Evolutionary conservation across 2,797 vertebrate species (phyloP), one percentile per base, ranked within the genome.

Genomic region (Dicrostonyx torquatus): DNA sequence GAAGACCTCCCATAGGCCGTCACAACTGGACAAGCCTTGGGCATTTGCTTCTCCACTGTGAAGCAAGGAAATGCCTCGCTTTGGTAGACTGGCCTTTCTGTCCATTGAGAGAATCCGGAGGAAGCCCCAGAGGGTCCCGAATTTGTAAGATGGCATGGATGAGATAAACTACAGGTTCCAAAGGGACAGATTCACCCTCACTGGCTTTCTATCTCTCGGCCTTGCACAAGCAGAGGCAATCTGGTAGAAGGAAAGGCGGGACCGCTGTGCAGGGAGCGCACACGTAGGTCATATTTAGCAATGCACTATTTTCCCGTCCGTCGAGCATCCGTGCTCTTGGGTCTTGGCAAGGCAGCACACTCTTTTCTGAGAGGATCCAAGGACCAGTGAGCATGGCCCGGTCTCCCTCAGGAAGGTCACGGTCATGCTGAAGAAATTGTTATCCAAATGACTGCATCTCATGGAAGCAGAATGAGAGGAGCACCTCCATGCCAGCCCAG

Each of bases 331-430:
- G 0, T 13, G 48, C 29, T 3, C 37, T 26, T 17, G 64, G n/a
- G 13, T 60, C 2, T 53, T 84, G 55, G 0, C 37, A 43, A 45
- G 45, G 18, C 20, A 58, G 37, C 3, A 17, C 4, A 8, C 15
- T 87, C 68, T 72, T 72, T 87, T 92, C 68, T 60, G 18, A 80
- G 18, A 29, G 66, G 17, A 31, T 40, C 13, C 58, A 37, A 80
- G 88, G 53, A 72, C 70, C 78, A 68, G 6, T 29, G n/a, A 89
- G 14, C 48, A 18, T 15, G 26, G 66, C 50, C 72, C 48, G n/a
- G 20, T 75, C 90, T 83, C 66, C 87, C 50, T 50, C 55, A 73
- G 93, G 96, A 97, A 87, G 26, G 53, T 68, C 89, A 60, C 64
- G 43, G 83, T 72, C 64, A 45, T 70, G 92, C 77, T 14, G 76